These are phyloP conservation scores for Sitobion miscanthi DNA, from an alignment of 1,140 invertebrate species.

Conservation along the genomic window DNA sequence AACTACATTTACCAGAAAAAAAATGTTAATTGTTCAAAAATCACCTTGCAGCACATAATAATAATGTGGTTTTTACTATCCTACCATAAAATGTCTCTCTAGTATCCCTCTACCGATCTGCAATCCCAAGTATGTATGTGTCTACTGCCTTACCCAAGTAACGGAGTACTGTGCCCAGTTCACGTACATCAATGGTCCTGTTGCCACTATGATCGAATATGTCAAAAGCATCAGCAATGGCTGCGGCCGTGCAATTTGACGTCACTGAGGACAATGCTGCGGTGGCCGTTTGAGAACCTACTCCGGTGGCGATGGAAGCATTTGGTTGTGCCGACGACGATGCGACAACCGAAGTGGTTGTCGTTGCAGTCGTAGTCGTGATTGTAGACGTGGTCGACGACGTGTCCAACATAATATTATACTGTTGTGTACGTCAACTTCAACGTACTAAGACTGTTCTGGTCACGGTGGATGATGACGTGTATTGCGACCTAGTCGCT, in stretches of 20 bases:
- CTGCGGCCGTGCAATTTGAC: constrained; percentile 59
- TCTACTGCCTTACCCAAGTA: constrained; percentile 69
- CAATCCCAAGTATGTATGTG: background rate
- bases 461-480: no score
- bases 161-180: constrained; percentile 85
- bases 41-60: background rate
- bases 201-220: constrained; percentile 87
- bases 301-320: background rate
- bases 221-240: constrained; percentile 85
- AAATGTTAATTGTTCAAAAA: no score
- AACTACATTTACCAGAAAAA: no score
- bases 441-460: background rate
- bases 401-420: background rate
- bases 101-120: background rate
- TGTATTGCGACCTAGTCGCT: background rate
- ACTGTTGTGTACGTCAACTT: background rate
- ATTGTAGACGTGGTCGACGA: background rate
- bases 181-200: constrained; percentile 84
- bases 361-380: background rate
- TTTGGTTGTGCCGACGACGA: background rate
- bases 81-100: background rate
- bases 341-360: background rate
- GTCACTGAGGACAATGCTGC: background rate
- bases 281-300: background rate
- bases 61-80: background rate